Conservation (phyloP, 2,113 vertebrate genomes). For the Bos indicus region DNA sequence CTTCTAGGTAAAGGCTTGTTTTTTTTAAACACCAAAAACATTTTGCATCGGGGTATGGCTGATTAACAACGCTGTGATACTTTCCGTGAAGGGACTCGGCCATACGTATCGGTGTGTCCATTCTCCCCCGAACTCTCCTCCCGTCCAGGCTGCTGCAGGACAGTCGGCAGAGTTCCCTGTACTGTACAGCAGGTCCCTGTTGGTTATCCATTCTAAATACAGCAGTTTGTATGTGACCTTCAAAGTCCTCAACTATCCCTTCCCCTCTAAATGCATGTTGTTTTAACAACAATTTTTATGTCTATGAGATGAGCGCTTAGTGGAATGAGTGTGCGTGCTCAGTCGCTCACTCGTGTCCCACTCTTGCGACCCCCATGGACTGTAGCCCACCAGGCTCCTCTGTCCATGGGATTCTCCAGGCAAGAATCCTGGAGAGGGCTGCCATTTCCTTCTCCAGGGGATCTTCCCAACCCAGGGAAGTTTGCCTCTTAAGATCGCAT, state of each 20-base stretch:
- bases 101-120: accelerated
- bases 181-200: accelerated
- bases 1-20: not conserved
- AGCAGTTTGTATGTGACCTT: not conserved
- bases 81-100: not conserved
- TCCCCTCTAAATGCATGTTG: not conserved
- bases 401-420: not conserved
- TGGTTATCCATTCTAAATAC: not conserved
- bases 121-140: not conserved
- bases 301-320: not conserved
- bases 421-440: not conserved
- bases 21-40: not conserved
- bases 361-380: not conserved
- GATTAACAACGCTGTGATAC: accelerated
- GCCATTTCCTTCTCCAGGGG: not conserved
- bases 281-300: not conserved
- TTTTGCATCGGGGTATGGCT: not conserved
- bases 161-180: not conserved
- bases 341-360: not conserved
- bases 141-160: accelerated
- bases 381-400: not conserved
- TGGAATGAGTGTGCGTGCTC: not conserved
- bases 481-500: not conserved
- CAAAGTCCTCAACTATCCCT: not conserved
- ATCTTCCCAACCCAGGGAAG: not conserved